A percentile compares a stretch with the other conserved stretches of the same genome.
Conservation (phyloP, 2,888 invertebrate genomes). For the Chrysolina americana region DNA sequence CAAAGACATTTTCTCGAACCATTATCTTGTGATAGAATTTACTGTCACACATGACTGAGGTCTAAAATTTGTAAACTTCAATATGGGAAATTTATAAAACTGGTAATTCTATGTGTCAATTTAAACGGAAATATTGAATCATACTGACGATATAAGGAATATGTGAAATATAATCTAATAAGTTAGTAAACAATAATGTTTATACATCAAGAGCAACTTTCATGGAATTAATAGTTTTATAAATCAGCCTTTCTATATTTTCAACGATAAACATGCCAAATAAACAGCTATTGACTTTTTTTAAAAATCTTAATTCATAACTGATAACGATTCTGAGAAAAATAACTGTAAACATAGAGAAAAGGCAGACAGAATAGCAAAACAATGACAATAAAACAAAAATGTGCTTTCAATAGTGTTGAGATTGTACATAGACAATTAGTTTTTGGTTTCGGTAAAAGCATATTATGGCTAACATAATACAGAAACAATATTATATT, state of each 20-base stretch:
- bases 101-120: too few relatives aligned
- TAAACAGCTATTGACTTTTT: slow-evolving; percentile 55
- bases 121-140: too few relatives aligned
- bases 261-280: slow-evolving; percentile 38
- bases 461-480: too few relatives aligned
- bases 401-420: neutral
- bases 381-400: neutral
- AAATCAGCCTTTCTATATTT: neutral
- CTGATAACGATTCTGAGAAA: neutral
- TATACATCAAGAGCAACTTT: neutral
- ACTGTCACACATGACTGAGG: too few relatives aligned
- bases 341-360: neutral
- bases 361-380: neutral
- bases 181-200: too few relatives aligned
- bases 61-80: too few relatives aligned
- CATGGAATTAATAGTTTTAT: slow-evolving; percentile 8
- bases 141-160: neutral
- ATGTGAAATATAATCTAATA: neutral
- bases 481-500: too few relatives aligned
- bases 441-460: too few relatives aligned
- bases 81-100: too few relatives aligned
- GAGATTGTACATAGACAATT: neutral
- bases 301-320: neutral
- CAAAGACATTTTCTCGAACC: too few relatives aligned
- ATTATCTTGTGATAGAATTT: too few relatives aligned